phyloP scores from a whole-genome alignment of 2,113 vertebrate species.

The Istiophorus platypterus region DNA sequence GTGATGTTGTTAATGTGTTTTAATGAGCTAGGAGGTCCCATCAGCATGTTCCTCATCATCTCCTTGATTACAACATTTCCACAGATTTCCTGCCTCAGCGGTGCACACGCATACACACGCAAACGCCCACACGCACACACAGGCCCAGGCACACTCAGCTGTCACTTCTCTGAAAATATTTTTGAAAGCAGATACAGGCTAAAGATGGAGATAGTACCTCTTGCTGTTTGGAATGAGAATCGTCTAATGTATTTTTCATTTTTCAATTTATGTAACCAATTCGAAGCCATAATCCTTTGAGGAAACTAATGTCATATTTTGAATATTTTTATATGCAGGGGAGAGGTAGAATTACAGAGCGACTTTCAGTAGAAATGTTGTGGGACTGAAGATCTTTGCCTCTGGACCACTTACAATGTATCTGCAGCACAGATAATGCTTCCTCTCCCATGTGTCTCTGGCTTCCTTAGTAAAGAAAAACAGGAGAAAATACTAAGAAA shows the following conservation, averaged over 20 bases:
- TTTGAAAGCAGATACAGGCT: constrained; percentile 28
- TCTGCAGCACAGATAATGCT: constrained; percentile 26
- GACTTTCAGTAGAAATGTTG: constrained; percentile 22
- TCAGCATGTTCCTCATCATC: constrained; percentile 77
- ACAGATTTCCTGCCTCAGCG: constrained; percentile 62
- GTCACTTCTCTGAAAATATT: constrained; percentile 41
- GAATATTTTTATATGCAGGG: constrained; percentile 35
- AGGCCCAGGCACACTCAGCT: constrained; percentile 30
- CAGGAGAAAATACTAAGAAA: not conserved
- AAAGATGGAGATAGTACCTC: constrained; percentile 29
- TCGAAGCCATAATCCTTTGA: constrained; percentile 16
- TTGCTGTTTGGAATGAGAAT: constrained; percentile 9
- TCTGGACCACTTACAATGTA: constrained; percentile 50
- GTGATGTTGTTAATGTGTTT: constrained; percentile 70
- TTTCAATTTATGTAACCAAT: constrained; percentile 41
- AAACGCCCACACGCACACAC: constrained; percentile 16
- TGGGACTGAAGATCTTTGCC: constrained; percentile 34
- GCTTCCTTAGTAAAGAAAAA: constrained; percentile 1
- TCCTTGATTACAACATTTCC: constrained; percentile 74
- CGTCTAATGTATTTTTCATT: constrained; percentile 32
- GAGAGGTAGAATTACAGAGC: constrained; percentile 52
- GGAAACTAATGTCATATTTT: constrained; percentile 29
- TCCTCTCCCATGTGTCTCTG: not conserved
- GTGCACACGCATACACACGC: constrained; percentile 33
- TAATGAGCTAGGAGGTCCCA: constrained; percentile 68